Evolutionary conservation across 2,113 vertebrate species (phyloP).

Genomic region (Heterotis niloticus): DNA sequence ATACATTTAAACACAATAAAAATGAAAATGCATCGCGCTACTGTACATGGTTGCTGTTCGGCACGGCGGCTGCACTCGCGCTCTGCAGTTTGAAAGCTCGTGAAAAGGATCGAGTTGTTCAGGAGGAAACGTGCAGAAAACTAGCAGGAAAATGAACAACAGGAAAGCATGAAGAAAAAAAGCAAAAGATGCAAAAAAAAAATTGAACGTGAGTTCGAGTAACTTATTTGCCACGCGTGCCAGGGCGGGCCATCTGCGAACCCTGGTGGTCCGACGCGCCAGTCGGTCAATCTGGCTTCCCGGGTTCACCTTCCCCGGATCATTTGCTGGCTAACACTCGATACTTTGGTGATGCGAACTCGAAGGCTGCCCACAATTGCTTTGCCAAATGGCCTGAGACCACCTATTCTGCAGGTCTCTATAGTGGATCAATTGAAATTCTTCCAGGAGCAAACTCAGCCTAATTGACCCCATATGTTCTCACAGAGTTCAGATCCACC

Average conservation of each 20-base stretch:
- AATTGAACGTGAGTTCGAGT: background rate
- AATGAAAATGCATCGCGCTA: slow-evolving; percentile 34
- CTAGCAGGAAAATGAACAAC: background rate
- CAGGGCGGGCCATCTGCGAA: slow-evolving; percentile 36
- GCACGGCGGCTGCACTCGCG: slow-evolving; percentile 6
- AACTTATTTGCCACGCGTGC: slow-evolving; percentile 22
- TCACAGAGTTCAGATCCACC: slow-evolving; percentile 53
- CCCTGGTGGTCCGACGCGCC: slow-evolving; percentile 35
- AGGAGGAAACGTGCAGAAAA: background rate
- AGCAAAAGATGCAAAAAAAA: background rate
- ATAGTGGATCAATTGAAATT: slow-evolving; percentile 61
- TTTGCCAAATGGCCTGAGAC: slow-evolving; percentile 70
- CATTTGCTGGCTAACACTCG: slow-evolving; percentile 70
- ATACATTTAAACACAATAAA: slow-evolving; percentile 42
- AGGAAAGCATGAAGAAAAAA: background rate
- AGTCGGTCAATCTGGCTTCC: slow-evolving; percentile 53
- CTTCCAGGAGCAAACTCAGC: slow-evolving; percentile 60
- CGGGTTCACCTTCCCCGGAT: slow-evolving; percentile 59
- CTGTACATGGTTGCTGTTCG: slow-evolving; percentile 36
- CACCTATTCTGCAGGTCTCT: slow-evolving; percentile 61
- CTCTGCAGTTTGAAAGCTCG: slow-evolving; percentile 10
- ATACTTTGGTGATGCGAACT: slow-evolving; percentile 61
- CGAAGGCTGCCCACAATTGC: slow-evolving; percentile 57
- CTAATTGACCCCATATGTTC: slow-evolving; percentile 72
- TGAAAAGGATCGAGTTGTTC: too few species aligned